Evolutionary conservation across 2,113 vertebrate genomes (phyloP), one percentile per base, ranked within the genome.

Genomic region (Sigmodon hispidus): DNA sequence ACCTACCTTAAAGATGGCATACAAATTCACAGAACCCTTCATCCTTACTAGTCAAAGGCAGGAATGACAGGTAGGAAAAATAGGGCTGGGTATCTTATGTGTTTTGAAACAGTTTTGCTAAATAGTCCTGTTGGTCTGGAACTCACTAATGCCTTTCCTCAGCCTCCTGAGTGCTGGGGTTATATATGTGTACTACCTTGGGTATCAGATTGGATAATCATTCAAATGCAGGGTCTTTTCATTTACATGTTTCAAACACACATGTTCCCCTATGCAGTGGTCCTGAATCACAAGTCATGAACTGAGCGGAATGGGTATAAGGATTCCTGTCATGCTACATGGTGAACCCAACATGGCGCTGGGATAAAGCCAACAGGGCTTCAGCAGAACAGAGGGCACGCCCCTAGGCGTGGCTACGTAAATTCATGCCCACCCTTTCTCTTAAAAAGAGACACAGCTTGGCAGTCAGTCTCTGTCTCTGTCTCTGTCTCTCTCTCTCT

Each of bases 21-120:
- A 17, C 43, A 1, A 12, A 19, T 61, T 16, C 73, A 6, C 0
- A 4, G n/a, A 26, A 11, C 36, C 26, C 22, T 76, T 50, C 16
- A 4, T 24, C 17, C 21, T 48, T 29, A 31, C 2, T 26, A 61
- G 59, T 86, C 77, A 87, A 70, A 65, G 13, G 21, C 7, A 87
- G 94, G 55, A 52, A 36, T 50, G 48, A 2, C 26, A n/a, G 52
- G 11, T 36, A 29, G 3, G 55, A 17, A 34, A 8, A 50, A 63
- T 1, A 26, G 85, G n/a, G 21, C 22, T 22, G 1, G 34, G 22
- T 8, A 3, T 2, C 12, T 50, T 7, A 26, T 43, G 26, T 31
- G 52, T 50, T 55, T 86, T 86, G 19, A 36, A 50, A 61, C 1
- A 52, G 48, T 52, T 45, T 87, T 69, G 19, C 45, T 52, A 5